Evolutionary conservation across 2,797 vertebrate genomes (phyloP), one percentile per base, ranked within the genome.

Genomic region (Chiroxiphia lanceolata): DNA sequence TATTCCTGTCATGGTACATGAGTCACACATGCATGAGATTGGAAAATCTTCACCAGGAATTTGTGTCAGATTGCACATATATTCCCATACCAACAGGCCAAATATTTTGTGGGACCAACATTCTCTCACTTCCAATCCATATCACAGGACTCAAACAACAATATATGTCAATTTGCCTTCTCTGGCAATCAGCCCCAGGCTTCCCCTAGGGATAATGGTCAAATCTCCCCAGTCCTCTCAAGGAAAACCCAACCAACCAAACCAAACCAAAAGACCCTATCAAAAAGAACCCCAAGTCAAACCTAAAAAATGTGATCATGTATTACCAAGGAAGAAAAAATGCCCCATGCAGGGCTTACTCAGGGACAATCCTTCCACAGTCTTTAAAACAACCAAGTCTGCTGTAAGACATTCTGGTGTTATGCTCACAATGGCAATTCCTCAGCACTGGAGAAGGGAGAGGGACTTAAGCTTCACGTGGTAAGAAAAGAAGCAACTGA

Each of bases 1-100:
- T 70, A 87, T 63, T 94, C 71, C 87, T 72, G 51, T 48, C 84
- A 67, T 5, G 14, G 36, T 27, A 70, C 7, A 9, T 60, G 61
- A 96, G 65, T 93, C 89, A 94, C 18, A 45, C 3, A 31, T 25
- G 15, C 64, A 18, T 12, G 57, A 85, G 61, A 75, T 0, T 42
- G 85, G 69, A 94, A 94, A 94, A 71, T 79, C 38, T 84, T 89
- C 76, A 84, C 31, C 23, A 64, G 21, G 25, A 69, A 40, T 40
- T 83, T 54, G 29, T 61, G 57, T 34, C 47, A 87, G 25, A 91
- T 75, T 85, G 60, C 34, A 91, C 36, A 47, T 22, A 26, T 18
- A 92, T 29, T 68, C 64, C 75, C 40, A 72, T 4, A 74, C 10
- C 51, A 83, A 79, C 19, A 40, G 27, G 33, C 11, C 61, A 86